Conservation (phyloP, 2,797 vertebrate species). For the Rousettus madagascariensis region DNA sequence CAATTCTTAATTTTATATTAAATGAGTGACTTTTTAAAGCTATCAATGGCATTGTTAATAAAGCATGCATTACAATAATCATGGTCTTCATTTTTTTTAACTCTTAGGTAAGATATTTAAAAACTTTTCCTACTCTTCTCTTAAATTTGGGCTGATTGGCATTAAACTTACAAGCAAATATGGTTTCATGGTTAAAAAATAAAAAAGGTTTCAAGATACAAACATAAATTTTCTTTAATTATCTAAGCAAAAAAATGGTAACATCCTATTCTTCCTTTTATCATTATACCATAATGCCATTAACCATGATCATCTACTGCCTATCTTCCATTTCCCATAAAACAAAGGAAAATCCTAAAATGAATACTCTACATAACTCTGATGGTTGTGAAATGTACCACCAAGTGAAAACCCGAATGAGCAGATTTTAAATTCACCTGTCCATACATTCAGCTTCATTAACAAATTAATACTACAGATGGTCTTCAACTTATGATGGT, state of each 20-base stretch:
- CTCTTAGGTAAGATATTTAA: background rate
- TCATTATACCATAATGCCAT: background rate
- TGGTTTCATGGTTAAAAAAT: background rate
- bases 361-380: background rate
- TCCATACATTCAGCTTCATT: background rate
- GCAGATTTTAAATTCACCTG: background rate
- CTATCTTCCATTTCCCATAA: background rate
- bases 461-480: constrained; percentile 32
- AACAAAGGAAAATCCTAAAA: constrained; percentile 32
- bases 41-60: constrained; percentile 29
- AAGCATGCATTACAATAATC: constrained; percentile 32
- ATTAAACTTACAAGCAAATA: constrained; percentile 51
- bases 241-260: constrained; percentile 32
- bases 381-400: background rate
- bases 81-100: background rate
- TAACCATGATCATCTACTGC: background rate
- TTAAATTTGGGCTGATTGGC: background rate
- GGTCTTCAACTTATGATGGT: too few species aligned
- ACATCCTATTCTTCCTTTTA: background rate
- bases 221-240: constrained; percentile 17
- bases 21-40: constrained; percentile 20
- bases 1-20: constrained; percentile 55
- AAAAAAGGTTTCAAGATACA: constrained; percentile 25
- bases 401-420: constrained; percentile 15
- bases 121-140: background rate